Evolutionary conservation across 2,113 vertebrate genomes (phyloP), one percentile per base, ranked within the genome.

Genomic region (Leucoraja erinaceus): DNA sequence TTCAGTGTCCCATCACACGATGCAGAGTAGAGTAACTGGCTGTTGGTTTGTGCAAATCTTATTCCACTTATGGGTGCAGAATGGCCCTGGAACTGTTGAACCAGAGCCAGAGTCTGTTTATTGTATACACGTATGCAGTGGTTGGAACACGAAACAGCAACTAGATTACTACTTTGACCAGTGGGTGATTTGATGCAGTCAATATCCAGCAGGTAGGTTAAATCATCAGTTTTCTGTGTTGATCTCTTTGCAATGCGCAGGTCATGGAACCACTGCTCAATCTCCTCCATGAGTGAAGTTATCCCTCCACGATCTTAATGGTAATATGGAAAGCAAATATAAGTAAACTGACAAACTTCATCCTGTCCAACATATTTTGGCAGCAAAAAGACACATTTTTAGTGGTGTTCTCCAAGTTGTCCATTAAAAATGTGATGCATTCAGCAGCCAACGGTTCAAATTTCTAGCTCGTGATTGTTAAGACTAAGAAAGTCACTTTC

Each of bases 91-190:
- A 96, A 97, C 90, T 97, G 95, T 0, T 95, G 95, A 83, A 97
- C 93, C 47, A 94, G 93, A 1, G 0, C 93, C 92, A 99, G 96
- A 0, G 96, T 97, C 93, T 97, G 96, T 94, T 95, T 95, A 94
- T 96, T 93, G 93, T 97, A 97, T 5, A 99, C 94, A 90, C 94
- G 95, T 68, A 99, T 0, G 9, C 95, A 95, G 63, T 94, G 94
- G 92, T 94, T 95, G 93, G 98, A 99, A 95, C 97, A 98, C 6
- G 96, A 96, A 81, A 96, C 97, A 0, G 97, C 98, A 93, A 97
- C 94, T 5, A 95, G 93, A 93, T 93, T 92, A 77, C 94, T 78
- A 93, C 94, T 90, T 18, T 93, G 93, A 91, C 93, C 12, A 1
- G 93, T 94, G 28, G 81, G 33, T 2, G 94, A n/a, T 16, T 88